phyloP scores from a whole-genome alignment of 2,113 vertebrate genomes.

The Spilogale gracilis region DNA sequence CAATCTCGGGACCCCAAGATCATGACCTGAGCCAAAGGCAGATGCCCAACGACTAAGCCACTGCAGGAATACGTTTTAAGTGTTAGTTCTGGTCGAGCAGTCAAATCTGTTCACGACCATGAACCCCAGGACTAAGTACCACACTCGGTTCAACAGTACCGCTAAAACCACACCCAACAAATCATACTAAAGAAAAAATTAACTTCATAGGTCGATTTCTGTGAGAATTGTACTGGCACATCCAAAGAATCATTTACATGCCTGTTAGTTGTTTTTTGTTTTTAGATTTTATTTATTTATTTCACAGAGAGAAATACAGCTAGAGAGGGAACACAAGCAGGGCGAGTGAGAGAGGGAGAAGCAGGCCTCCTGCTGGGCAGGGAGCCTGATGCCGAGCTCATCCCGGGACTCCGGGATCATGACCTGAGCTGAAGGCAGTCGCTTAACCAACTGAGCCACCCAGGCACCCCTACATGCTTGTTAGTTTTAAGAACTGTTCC shows the following conservation, averaged over 20 bases:
- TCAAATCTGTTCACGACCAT: neutral
- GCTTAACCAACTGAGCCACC: no score
- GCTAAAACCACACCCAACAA: neutral
- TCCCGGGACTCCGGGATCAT: no score
- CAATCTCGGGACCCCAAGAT: no score
- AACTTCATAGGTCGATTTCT: neutral
- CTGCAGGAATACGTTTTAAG: neutral
- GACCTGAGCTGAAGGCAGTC: no score
- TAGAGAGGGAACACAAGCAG: no score
- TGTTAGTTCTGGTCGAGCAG: neutral
- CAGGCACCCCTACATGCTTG: neutral
- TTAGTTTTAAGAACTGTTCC: neutral
- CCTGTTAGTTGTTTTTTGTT: neutral
- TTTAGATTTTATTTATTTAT: no score
- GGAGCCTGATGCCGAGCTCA: no score
- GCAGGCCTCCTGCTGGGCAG: no score
- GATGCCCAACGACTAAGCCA: no score
- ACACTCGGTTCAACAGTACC: neutral
- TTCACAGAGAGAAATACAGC: no score
- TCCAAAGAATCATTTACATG: neutral
- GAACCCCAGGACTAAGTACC: neutral
- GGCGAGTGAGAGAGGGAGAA: no score
- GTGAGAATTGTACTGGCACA: neutral
- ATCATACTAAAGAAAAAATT: neutral
- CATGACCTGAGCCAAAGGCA: no score